Evolutionary conservation across 2,888 invertebrate species (phyloP).

Genomic region (Sceliomorpha sp.): DNA sequence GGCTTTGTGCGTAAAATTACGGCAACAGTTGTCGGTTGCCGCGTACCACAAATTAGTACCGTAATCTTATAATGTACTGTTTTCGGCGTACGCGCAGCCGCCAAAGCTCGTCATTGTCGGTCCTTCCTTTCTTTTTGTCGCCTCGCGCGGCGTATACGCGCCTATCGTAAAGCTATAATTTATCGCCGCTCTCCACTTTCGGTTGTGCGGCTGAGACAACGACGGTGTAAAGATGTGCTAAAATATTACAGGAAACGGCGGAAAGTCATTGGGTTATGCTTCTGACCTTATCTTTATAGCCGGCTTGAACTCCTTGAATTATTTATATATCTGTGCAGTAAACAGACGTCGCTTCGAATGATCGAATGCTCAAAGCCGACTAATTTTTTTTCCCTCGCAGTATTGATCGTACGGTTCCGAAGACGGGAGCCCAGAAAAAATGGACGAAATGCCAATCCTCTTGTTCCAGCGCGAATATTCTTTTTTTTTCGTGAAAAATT

Average conservation of each 20-base stretch:
- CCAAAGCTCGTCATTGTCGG: no score
- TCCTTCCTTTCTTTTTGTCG: no score
- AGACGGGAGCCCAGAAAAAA: slow-evolving; percentile 28
- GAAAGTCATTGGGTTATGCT: slow-evolving; percentile 45
- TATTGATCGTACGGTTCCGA: slow-evolving; percentile 5
- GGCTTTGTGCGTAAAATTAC: no score
- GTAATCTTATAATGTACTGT: no score
- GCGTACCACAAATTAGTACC: no score
- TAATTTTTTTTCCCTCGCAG: slow-evolving; percentile 18
- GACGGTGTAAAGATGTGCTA: slow-evolving; percentile 21
- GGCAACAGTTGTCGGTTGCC: no score
- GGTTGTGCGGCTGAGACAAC: slow-evolving; percentile 51
- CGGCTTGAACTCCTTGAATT: slow-evolving; percentile 35
- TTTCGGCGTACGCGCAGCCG: no score
- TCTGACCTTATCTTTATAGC: slow-evolving; percentile 47
- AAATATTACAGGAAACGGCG: slow-evolving; percentile 45
- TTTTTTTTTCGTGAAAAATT: slow-evolving; percentile 37
- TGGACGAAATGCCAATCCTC: slow-evolving; percentile 6
- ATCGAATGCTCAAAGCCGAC: slow-evolving; percentile 25
- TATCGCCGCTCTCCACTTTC: slow-evolving; percentile 64
- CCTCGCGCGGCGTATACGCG: slow-evolving; percentile 3
- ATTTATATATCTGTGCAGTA: slow-evolving; percentile 39
- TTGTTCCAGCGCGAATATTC: no score
- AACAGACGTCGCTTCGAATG: slow-evolving; percentile 34
- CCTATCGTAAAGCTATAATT: slow-evolving; percentile 63